These are phyloP conservation scores for Agonopterix subpropinquella DNA, from an alignment of 2,888 invertebrate species.

Conservation along the genomic window DNA sequence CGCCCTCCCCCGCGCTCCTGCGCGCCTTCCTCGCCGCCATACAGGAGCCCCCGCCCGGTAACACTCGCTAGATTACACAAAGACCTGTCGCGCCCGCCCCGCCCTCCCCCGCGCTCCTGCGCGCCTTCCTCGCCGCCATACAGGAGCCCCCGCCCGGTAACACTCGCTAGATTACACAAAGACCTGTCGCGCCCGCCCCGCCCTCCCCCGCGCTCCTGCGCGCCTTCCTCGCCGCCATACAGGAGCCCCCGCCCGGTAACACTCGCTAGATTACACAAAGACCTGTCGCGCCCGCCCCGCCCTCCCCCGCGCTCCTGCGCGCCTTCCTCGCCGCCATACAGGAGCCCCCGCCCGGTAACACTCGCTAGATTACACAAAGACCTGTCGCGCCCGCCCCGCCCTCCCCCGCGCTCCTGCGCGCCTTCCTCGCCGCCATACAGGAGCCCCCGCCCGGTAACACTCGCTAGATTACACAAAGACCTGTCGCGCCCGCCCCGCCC, in stretches of 20 bases:
- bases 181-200: slow-evolving; percentile 49
- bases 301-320: slow-evolving; percentile 36
- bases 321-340: slow-evolving; percentile 35
- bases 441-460: slow-evolving; percentile 36
- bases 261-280: slow-evolving; percentile 16
- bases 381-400: slow-evolving; percentile 51
- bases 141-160: slow-evolving; percentile 37
- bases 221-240: slow-evolving; percentile 35
- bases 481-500: slow-evolving; percentile 47
- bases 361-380: slow-evolving; percentile 23
- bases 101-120: slow-evolving; percentile 41
- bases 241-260: slow-evolving; percentile 36
- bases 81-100: slow-evolving; percentile 49
- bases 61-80: slow-evolving; percentile 8
- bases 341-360: slow-evolving; percentile 36
- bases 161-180: slow-evolving; percentile 7
- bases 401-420: slow-evolving; percentile 31
- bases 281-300: slow-evolving; percentile 49
- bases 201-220: slow-evolving; percentile 42
- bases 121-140: slow-evolving; percentile 35
- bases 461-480: too few species aligned
- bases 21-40: slow-evolving; percentile 36
- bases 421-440: slow-evolving; percentile 35
- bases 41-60: slow-evolving; percentile 37
- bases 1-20: slow-evolving; percentile 43